These are phyloP conservation scores for Ophiodon elongatus DNA, from an alignment of 2,113 vertebrate genomes.

Conservation along the genomic window DNA sequence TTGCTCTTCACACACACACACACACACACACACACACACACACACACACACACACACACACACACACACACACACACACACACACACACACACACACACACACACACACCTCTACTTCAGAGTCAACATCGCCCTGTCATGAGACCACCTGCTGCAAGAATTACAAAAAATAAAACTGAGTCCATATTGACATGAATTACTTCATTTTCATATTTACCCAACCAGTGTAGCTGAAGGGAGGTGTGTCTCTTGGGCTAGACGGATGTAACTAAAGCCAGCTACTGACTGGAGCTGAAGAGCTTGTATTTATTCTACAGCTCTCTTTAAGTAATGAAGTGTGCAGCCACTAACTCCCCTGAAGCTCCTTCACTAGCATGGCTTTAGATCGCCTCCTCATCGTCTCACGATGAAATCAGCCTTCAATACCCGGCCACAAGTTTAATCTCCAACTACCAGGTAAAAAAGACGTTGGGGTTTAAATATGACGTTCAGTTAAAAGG, in stretches of 20 bases:
- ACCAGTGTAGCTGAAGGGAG: neutral
- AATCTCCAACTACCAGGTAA: neutral
- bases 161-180: neutral
- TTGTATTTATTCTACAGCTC: conserved; percentile 2
- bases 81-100: too few species aligned
- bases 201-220: neutral
- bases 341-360: neutral
- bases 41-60: too few species aligned
- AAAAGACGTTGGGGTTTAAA: neutral
- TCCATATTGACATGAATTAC: neutral
- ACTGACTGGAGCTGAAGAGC: neutral
- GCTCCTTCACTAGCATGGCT: neutral
- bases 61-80: too few species aligned
- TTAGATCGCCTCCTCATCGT: neutral
- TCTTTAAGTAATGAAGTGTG: neutral
- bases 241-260: neutral
- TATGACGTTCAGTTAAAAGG: conserved; percentile 29
- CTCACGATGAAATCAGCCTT: neutral
- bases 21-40: too few species aligned
- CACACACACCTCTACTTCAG: neutral
- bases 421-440: neutral
- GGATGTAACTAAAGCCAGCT: neutral
- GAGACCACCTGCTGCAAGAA: neutral
- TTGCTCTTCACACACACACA: neutral
- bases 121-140: neutral